These are phyloP conservation scores for Myotis planiceps DNA, from an alignment of 2,797 vertebrate species.

Conservation along the genomic window DNA sequence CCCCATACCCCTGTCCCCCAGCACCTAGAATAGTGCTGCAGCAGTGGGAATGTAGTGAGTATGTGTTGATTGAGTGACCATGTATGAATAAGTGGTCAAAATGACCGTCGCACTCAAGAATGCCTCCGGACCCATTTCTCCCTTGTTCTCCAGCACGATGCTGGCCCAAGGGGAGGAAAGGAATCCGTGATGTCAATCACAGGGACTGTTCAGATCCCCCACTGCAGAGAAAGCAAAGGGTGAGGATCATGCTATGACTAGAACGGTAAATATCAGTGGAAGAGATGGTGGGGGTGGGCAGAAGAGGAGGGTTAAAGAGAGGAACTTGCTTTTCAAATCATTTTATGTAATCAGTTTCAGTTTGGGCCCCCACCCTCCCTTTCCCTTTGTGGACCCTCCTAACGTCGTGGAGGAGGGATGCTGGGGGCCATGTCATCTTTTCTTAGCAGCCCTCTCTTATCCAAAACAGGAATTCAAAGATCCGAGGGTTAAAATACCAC, in stretches of 20 bases:
- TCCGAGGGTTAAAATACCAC: not conserved
- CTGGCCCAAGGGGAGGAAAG: not conserved
- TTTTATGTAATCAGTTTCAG: not conserved
- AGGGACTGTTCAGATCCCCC: not conserved
- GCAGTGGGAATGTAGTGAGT: not conserved
- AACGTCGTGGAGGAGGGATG: accelerated
- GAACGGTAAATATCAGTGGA: not conserved
- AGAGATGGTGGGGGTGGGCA: not conserved
- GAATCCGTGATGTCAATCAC: not conserved
- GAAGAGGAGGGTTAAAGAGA: not conserved
- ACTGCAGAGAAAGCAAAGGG: not conserved
- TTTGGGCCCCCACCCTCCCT: not conserved
- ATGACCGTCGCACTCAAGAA: not conserved
- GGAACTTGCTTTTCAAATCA: not conserved
- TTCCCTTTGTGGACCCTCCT: not conserved
- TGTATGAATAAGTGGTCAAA: not conserved
- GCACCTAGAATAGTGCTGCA: not conserved
- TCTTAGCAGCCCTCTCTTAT: not conserved
- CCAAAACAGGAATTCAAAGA: not conserved
- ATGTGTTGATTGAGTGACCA: not conserved
- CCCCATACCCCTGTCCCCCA: not conserved
- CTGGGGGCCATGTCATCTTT: not conserved
- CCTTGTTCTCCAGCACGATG: not conserved
- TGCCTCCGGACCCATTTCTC: accelerated
- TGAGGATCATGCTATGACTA: not conserved